phyloP scores from a whole-genome alignment of 2,113 vertebrate species.

The Octodon degus region DNA sequence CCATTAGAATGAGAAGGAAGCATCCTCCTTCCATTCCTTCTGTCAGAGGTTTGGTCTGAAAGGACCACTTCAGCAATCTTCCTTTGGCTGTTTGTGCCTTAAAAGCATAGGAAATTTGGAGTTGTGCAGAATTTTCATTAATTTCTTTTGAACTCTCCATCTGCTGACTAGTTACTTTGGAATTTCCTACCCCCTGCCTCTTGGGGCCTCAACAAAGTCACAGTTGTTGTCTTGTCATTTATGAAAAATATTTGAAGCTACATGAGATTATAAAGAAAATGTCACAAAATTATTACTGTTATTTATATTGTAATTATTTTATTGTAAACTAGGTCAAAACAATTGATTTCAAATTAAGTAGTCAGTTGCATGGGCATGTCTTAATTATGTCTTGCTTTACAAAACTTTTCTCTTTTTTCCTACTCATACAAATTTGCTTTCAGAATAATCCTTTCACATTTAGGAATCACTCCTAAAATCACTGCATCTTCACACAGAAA shows the following conservation, averaged over 20 bases:
- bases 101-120: not conserved
- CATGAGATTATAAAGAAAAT: constrained; percentile 8
- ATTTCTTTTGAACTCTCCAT: not conserved
- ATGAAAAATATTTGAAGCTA: constrained; percentile 23
- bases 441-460: constrained; percentile 56
- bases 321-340: constrained; percentile 2
- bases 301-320: not conserved
- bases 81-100: not conserved
- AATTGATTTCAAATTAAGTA: constrained; percentile 53
- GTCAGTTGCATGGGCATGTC: not conserved
- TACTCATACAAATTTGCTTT: constrained; percentile 36
- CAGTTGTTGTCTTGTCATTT: not conserved
- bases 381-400: constrained; percentile 60
- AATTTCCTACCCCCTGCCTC: not conserved
- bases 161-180: not conserved
- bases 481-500: not conserved
- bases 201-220: not conserved
- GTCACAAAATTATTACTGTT: not conserved
- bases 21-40: fast-evolving
- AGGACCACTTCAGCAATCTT: not conserved
- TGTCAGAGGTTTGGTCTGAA: not conserved
- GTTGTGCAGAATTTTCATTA: not conserved
- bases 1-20: not conserved
- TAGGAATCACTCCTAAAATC: constrained; percentile 53
- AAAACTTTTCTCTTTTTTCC: not conserved